phyloP scores from a whole-genome alignment of 2,113 vertebrate genomes.

The Bambusicola thoracicus region DNA sequence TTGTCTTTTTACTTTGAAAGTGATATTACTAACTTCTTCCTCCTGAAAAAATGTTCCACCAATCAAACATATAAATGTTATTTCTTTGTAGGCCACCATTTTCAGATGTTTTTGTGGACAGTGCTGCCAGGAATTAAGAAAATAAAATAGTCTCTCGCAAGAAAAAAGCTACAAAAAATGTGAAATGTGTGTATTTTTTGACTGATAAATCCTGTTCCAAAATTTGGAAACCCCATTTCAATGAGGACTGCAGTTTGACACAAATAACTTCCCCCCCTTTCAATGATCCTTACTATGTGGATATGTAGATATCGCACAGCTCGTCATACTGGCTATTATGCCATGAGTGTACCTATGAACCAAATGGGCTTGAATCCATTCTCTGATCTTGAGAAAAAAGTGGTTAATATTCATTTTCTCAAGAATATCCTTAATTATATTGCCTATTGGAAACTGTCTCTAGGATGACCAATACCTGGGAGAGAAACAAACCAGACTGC shows the following conservation, averaged over 20 bases:
- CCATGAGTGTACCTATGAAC: background rate
- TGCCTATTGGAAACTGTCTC: background rate
- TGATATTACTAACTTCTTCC: background rate
- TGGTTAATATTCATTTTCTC: background rate
- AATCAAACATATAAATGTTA: background rate
- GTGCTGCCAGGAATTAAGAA: background rate
- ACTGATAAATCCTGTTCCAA: background rate
- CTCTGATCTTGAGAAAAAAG: background rate
- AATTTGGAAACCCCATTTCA: background rate
- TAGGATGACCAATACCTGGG: background rate
- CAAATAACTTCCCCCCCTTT: background rate
- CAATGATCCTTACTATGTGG: background rate
- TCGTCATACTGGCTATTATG: background rate
- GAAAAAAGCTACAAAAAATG: background rate
- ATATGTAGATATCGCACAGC: background rate
- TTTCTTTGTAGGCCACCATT: background rate
- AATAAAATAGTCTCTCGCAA: background rate
- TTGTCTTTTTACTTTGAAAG: background rate
- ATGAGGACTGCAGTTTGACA: background rate
- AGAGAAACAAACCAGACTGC: background rate
- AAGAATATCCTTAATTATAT: background rate
- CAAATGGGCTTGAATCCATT: background rate
- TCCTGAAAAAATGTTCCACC: background rate
- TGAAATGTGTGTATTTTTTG: background rate
- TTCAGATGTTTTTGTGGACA: background rate